These are phyloP conservation scores for Scomber scombrus DNA, from an alignment of 2,113 vertebrate species.

Conservation along the genomic window DNA sequence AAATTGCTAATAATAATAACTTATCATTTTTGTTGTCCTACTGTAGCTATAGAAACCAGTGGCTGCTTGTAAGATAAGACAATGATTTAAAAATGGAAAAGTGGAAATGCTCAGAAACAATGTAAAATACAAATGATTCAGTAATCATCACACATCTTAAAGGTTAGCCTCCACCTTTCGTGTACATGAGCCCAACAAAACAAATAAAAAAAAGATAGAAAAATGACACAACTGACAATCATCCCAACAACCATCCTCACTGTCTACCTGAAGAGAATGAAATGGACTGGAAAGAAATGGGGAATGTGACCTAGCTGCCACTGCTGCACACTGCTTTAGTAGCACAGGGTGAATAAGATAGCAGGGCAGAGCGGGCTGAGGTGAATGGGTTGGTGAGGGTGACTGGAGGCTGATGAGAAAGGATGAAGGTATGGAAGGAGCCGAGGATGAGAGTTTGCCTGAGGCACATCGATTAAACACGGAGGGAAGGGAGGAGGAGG, in stretches of 20 bases:
- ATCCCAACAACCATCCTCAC: not conserved
- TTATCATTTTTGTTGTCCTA: not conserved
- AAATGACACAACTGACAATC: no score
- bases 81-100: not conserved
- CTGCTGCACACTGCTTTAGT: not conserved
- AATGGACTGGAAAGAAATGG: constrained; percentile 26
- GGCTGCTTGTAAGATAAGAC: not conserved
- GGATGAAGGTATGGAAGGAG: constrained; percentile 16
- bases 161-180: no score
- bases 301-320: constrained; percentile 10
- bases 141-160: no score
- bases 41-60: not conserved
- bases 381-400: constrained; percentile 1
- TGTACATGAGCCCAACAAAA: no score
- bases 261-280: constrained; percentile 26
- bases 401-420: constrained; percentile 7
- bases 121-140: not conserved
- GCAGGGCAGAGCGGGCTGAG: not conserved
- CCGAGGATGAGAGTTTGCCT: constrained; percentile 32
- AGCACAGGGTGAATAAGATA: not conserved
- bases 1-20: no score
- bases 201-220: no score
- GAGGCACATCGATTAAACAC: constrained; percentile 39
- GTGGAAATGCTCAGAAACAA: not conserved
- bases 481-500: not conserved